phyloP scores from a whole-genome alignment of 1,140 invertebrate genomes.

The Olivierus martensii region DNA sequence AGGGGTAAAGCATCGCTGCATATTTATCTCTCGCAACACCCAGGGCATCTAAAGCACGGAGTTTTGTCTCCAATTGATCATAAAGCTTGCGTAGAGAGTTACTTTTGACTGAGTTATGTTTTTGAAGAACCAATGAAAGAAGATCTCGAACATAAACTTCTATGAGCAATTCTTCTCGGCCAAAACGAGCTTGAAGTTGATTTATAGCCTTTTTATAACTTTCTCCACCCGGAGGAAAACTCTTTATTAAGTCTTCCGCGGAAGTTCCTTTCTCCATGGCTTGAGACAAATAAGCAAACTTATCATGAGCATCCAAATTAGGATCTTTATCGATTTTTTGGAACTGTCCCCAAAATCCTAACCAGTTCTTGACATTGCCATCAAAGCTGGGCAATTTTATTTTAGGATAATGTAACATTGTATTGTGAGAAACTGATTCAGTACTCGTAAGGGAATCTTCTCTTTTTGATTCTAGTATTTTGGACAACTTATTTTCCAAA shows the following conservation, averaged over 20 bases:
- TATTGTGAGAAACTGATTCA: neutral
- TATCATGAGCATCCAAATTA: neutral
- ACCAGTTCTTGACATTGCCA: slow-evolving; percentile 2
- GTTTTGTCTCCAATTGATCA: slow-evolving; percentile 17
- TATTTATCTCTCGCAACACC: slow-evolving; percentile 26
- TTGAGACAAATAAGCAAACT: slow-evolving; percentile 4
- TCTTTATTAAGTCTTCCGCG: slow-evolving; percentile 15
- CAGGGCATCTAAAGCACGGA: slow-evolving; percentile 27
- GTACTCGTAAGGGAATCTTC: neutral
- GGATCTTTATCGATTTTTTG: slow-evolving; percentile 4
- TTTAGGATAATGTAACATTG: neutral
- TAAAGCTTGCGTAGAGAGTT: slow-evolving; percentile 9
- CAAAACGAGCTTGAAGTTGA: slow-evolving; percentile 23
- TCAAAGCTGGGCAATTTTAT: slow-evolving; percentile 4
- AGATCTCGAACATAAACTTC: slow-evolving; percentile 28
- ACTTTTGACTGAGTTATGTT: neutral
- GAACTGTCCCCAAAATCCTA: slow-evolving; percentile 6
- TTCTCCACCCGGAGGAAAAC: slow-evolving; percentile 21
- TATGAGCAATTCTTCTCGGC: slow-evolving; percentile 23
- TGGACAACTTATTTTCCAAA: neutral
- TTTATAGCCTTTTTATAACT: slow-evolving; percentile 25
- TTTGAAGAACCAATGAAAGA: slow-evolving; percentile 15
- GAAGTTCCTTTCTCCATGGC: neutral
- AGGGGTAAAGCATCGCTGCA: slow-evolving; percentile 26
- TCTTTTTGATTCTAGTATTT: neutral